These are phyloP conservation scores for Isurus oxyrinchus DNA, from an alignment of 2,113 vertebrate genomes.

Conservation along the genomic window DNA sequence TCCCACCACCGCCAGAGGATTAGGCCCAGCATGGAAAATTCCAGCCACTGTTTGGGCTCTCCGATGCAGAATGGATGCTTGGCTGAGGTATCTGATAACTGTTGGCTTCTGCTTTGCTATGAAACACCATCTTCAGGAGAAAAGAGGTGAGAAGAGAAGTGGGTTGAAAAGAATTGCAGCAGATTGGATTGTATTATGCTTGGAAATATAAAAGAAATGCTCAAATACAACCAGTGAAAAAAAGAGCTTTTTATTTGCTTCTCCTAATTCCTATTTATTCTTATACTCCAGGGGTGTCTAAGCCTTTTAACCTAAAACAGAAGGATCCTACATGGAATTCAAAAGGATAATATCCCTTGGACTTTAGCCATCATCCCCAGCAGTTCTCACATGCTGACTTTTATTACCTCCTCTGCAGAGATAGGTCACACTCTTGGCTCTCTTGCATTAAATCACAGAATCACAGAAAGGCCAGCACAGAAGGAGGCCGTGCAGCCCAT, in stretches of 20 bases:
- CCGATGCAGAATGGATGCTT: neutral
- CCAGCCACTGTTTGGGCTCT: neutral
- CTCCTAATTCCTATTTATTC: conserved; percentile 14
- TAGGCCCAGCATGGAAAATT: too few relatives aligned
- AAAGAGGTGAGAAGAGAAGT: neutral
- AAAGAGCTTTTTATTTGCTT: neutral
- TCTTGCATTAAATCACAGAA: conserved; percentile 10
- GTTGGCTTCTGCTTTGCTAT: neutral
- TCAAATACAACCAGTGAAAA: neutral
- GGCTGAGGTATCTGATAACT: neutral
- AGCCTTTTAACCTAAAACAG: neutral
- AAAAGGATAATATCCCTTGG: conserved; percentile 26
- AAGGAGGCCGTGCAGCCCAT: neutral
- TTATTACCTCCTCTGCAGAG: neutral
- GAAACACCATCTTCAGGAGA: neutral
- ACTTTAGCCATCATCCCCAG: neutral
- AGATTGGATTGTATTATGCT: neutral
- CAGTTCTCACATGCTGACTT: conserved; percentile 8
- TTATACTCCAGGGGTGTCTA: neutral
- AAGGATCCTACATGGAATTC: neutral
- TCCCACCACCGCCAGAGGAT: too few relatives aligned
- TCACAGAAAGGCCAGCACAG: conserved; percentile 8
- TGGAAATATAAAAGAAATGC: neutral
- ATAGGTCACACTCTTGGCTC: neutral
- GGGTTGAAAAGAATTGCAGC: neutral